A percentile compares a stretch with the other conserved stretches of the same genome.
Evolutionary conservation across 2,797 vertebrate species (phyloP).

Genomic region (Meda fulgida): DNA sequence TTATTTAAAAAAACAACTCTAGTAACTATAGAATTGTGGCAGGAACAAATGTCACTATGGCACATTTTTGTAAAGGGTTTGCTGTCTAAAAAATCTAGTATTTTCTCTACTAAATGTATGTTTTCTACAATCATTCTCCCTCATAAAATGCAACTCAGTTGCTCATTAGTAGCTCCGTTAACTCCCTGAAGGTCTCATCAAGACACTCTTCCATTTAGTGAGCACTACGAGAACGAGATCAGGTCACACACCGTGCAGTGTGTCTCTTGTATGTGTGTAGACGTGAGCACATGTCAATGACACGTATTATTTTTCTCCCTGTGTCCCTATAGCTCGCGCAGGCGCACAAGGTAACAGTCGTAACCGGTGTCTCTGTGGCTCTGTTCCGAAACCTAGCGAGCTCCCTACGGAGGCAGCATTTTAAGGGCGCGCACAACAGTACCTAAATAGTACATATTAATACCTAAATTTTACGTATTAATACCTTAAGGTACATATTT

Average conservation of each 20-base stretch:
- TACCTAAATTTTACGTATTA: not conserved
- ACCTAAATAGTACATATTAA: not conserved
- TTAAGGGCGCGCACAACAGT: not conserved
- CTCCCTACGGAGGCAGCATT: slow-evolving; percentile 38
- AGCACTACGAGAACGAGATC: slow-evolving; percentile 43
- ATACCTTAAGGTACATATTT: not conserved
- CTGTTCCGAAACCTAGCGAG: slow-evolving; percentile 45
- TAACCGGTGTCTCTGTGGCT: slow-evolving; percentile 59
- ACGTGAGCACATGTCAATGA: slow-evolving; percentile 35
- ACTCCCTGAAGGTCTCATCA: slow-evolving; percentile 66
- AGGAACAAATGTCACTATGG: not conserved
- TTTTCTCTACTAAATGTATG: not conserved
- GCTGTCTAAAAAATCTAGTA: not conserved
- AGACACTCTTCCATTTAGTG: slow-evolving; percentile 51
- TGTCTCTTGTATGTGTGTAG: slow-evolving; percentile 45
- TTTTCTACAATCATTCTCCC: slow-evolving; percentile 66
- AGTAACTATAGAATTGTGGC: not conserved
- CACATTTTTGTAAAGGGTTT: slow-evolving; percentile 6
- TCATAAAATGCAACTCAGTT: slow-evolving; percentile 69
- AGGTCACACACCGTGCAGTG: slow-evolving; percentile 44
- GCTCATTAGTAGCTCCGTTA: slow-evolving; percentile 77
- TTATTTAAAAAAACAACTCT: not conserved
- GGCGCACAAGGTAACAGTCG: slow-evolving; percentile 93
- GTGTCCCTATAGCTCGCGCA: slow-evolving; percentile 88
- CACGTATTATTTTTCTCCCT: slow-evolving; percentile 67